A percentile compares a stretch with the other conserved stretches of the same genome.
These are phyloP conservation scores for Coregonus sp. DNA, from an alignment of 2,797 vertebrate genomes.

Conservation along the genomic window DNA sequence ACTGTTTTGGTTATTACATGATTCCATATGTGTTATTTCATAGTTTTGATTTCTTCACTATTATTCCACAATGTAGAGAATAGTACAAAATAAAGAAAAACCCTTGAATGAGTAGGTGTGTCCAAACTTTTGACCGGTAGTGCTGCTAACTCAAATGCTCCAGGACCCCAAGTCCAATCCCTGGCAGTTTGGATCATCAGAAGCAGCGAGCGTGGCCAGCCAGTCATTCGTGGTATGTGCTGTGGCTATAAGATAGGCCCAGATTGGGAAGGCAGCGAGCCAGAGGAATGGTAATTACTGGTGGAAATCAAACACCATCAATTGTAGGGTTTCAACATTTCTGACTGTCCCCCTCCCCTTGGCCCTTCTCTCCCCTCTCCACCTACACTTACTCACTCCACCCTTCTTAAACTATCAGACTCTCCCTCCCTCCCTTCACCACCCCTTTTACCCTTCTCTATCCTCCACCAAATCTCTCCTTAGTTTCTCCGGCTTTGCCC, in stretches of 20 bases:
- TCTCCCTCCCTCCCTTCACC: background rate
- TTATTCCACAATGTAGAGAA: too few relatives aligned
- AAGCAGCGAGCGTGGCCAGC: slow-evolving; percentile 65
- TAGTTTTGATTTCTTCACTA: too few relatives aligned
- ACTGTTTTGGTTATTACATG: too few relatives aligned
- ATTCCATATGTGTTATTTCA: too few relatives aligned
- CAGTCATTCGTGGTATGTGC: slow-evolving; percentile 79
- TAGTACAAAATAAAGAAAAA: too few relatives aligned
- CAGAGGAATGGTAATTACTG: slow-evolving; percentile 84
- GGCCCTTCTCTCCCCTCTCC: slow-evolving; percentile 30
- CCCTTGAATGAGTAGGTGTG: too few relatives aligned
- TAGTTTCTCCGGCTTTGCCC: too few relatives aligned
- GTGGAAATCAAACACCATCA: slow-evolving; percentile 84
- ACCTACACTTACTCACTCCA: slow-evolving; percentile 23
- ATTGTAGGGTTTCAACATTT: slow-evolving; percentile 80
- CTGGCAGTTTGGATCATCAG: slow-evolving; percentile 23
- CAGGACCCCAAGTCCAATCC: slow-evolving; percentile 43
- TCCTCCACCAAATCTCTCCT: slow-evolving; percentile 12
- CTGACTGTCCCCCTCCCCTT: slow-evolving; percentile 52
- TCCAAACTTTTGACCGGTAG: too few relatives aligned
- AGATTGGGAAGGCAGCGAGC: slow-evolving; percentile 75
- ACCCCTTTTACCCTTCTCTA: slow-evolving; percentile 13
- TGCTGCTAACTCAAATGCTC: slow-evolving; percentile 4
- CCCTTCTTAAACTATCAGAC: background rate
- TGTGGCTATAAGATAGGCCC: slow-evolving; percentile 80